Base-by-base conservation (phyloP, 2,797 vertebrate species). In the Spheniscus humboldti region DNA sequence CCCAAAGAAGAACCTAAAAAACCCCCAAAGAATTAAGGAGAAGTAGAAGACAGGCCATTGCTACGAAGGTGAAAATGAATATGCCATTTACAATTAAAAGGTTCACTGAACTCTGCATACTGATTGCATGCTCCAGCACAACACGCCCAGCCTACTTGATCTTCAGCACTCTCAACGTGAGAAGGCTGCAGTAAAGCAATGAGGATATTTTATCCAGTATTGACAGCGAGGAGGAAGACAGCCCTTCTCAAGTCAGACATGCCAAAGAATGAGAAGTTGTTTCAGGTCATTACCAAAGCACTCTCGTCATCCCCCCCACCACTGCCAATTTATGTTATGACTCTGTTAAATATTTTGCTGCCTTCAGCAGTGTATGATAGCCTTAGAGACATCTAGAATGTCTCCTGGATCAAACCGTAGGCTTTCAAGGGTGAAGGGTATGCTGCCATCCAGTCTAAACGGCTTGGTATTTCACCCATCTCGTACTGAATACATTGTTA, bases 41-140 rank as follows among this genome's bases (percentile, higher is more conserved):
- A 94, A 96, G 39, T 52, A 89, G n/a, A 96, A 83, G 85, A 91
- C 81, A 93, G 37, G 45, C 27, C 77, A 92, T 94, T 95, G 90
- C 94, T 89, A 94, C 1, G 10, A 57, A 96, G 69, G 66, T 91
- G 75, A 96, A 96, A 90, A 88, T 75, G 63, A 94, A 95, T 73
- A 85, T 71, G 57, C 56, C 52, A 76, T 92, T 97, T 96, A 90
- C 81, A 91, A 91, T 37, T 76, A 95, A 96, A 93, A 92, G 68
- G 48, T 73, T 95, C 75, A 52, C 64, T 92, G 92, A 96, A 96
- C 39, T 92, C 68, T 64, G 27, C 35, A 72, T 30, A 74, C 69
- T 80, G 63, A 53, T 88, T 91, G n/a, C 0, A 5, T 47, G n/a
- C 30, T 90, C 35, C 71, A 79, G 67, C 31, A 59, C 39, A 96